phyloP scores from a whole-genome alignment of 2,888 invertebrate species.

The Oconnorella tubifera region DNA sequence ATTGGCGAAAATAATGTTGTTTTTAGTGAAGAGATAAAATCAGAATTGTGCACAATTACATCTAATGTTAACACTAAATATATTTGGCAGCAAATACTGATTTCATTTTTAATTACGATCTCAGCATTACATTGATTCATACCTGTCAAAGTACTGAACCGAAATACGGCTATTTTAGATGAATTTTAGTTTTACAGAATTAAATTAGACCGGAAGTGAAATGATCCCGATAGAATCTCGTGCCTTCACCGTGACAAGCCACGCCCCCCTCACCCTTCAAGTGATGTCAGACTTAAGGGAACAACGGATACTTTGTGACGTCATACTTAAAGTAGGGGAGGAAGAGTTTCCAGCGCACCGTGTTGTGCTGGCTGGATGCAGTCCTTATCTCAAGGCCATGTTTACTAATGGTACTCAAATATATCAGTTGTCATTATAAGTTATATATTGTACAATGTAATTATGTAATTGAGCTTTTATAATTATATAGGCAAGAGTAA shows the following conservation, averaged over 20 bases:
- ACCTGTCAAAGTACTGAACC: too few relatives aligned
- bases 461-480: not conserved
- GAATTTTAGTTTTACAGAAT: too few relatives aligned
- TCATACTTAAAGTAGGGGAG: conserved; percentile 44
- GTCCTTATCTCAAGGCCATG: conserved; percentile 52
- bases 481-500: too few relatives aligned
- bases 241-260: conserved; percentile 45
- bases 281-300: conserved; percentile 49
- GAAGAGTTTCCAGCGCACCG: conserved; percentile 49
- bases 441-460: not conserved
- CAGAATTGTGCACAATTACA: too few relatives aligned
- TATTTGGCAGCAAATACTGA: too few relatives aligned
- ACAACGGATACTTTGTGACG: conserved; percentile 46
- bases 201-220: too few relatives aligned
- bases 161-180: too few relatives aligned
- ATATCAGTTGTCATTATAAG: not conserved
- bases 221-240: conserved; percentile 49
- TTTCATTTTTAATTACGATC: too few relatives aligned
- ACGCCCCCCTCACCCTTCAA: conserved; percentile 44
- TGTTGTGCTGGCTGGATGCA: conserved; percentile 50
- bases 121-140: too few relatives aligned
- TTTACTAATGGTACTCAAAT: conserved; percentile 49
- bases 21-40: too few relatives aligned
- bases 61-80: too few relatives aligned
- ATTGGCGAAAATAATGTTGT: too few relatives aligned